Percentiles rank a stretch among this genome's conserved stretches.
Conservation (phyloP, 2,797 vertebrate genomes). For the Darevskia nairensis region DNA sequence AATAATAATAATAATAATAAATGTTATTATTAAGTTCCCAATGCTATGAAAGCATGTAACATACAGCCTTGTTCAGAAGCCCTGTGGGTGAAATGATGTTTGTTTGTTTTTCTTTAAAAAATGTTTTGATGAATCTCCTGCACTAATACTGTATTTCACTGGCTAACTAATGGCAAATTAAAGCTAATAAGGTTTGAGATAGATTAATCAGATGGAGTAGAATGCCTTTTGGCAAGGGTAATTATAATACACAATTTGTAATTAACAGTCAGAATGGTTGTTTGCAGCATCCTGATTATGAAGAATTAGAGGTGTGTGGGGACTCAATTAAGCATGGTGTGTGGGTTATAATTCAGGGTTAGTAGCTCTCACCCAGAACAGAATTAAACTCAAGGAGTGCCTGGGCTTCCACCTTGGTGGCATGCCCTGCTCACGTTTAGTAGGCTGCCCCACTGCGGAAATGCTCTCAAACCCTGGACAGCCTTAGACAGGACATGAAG, state of each 20-base stretch:
- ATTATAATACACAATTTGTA: conserved; percentile 38
- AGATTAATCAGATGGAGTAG: conserved; percentile 41
- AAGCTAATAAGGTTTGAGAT: conserved; percentile 18
- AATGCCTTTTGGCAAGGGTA: conserved; percentile 46
- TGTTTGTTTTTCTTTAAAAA: conserved; percentile 8
- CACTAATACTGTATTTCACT: conserved; percentile 28
- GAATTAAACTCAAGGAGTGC: not conserved
- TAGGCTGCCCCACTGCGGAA: too few relatives aligned
- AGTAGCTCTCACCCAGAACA: not conserved
- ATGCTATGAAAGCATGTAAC: conserved; percentile 27
- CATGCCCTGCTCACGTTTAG: too few relatives aligned
- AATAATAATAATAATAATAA: too few relatives aligned
- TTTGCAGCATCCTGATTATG: conserved; percentile 36
- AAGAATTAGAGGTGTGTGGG: not conserved
- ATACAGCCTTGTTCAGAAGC: conserved; percentile 40
- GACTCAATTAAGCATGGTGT: conserved; percentile 17
- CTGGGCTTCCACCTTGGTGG: too few relatives aligned
- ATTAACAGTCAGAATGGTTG: conserved; percentile 44
- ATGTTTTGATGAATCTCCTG: conserved; percentile 45
- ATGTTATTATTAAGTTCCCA: not conserved
- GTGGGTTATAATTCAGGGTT: not conserved
- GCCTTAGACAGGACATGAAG: too few relatives aligned
- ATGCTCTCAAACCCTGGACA: too few relatives aligned
- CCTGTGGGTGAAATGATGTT: conserved; percentile 6
- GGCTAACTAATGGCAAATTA: conserved; percentile 53